Conservation (phyloP, 92 coral and sea anemone genomes). For the Pocillopora meandrina region DNA sequence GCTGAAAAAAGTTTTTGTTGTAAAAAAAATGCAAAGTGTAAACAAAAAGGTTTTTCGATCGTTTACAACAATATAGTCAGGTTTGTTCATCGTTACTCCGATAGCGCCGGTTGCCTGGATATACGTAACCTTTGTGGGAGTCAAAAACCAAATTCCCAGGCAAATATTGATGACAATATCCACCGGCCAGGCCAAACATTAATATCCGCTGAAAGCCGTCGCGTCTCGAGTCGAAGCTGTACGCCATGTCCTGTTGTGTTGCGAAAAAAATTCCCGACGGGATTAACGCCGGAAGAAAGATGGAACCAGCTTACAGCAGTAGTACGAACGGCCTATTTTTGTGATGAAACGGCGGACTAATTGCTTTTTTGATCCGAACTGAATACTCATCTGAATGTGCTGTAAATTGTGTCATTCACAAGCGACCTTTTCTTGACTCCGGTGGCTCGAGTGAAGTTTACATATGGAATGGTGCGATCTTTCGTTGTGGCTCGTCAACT, state of each 20-base stretch:
- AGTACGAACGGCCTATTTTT: constrained; percentile 17
- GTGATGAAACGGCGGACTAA: constrained; percentile 1
- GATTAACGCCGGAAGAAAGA: constrained; percentile 21
- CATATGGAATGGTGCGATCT: constrained; percentile 92
- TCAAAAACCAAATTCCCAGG: constrained; percentile 9
- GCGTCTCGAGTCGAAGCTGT: constrained; percentile 3
- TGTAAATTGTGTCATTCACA: neutral
- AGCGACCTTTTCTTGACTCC: constrained; percentile 20
- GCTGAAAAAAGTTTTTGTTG: constrained; percentile 12
- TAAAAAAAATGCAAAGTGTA: neutral
- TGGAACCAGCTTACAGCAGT: constrained; percentile 32
- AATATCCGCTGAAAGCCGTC: constrained; percentile 40
- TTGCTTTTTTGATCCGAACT: constrained; percentile 1
- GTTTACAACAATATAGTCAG: constrained; percentile 8
- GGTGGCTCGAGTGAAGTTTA: neutral
- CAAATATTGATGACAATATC: constrained; percentile 44
- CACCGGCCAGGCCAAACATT: constrained; percentile 9
- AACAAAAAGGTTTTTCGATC: constrained; percentile 11
- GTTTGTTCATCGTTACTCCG: neutral
- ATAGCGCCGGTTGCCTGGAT: constrained; percentile 36
- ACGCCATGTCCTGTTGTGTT: neutral
- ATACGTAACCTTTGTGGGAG: constrained; percentile 20
- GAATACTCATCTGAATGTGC: constrained; percentile 2
- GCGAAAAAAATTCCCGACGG: constrained; percentile 3
- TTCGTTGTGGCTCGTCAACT: constrained; percentile 91